phyloP scores from a whole-genome alignment of 2,797 vertebrate genomes.

The Macrochelys suwanniensis region DNA sequence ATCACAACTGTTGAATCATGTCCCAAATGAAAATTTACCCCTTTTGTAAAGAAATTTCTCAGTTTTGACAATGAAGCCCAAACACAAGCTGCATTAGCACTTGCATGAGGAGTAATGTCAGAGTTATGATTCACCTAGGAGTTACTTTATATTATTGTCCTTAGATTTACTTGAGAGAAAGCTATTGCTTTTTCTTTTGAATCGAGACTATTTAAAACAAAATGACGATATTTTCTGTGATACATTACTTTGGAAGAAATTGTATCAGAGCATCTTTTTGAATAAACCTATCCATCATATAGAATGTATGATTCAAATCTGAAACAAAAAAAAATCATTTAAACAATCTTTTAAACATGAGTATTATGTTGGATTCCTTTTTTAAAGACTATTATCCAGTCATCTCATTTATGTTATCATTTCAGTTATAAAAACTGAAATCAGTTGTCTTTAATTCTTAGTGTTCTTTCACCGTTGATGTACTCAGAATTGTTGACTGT shows the following conservation, averaged over 20 bases:
- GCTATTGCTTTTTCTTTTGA: constrained; percentile 59
- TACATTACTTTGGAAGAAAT: constrained; percentile 57
- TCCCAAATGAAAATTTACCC: neutral
- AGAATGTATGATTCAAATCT: neutral
- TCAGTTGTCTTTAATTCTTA: neutral
- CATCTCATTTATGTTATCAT: neutral
- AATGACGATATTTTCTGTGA: constrained; percentile 55
- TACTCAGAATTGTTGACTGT: constrained; percentile 25
- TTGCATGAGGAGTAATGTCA: neutral
- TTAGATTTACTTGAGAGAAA: constrained; percentile 38
- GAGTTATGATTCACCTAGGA: neutral
- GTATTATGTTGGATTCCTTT: neutral
- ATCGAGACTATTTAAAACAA: constrained; percentile 56
- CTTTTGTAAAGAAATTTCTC: neutral
- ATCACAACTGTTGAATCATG: neutral
- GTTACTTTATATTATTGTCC: constrained; percentile 4
- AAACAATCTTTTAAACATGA: constrained; percentile 8
- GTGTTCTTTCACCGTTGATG: rapidly evolving
- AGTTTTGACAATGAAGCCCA: neutral
- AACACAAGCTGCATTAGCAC: neutral
- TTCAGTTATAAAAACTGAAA: rapidly evolving
- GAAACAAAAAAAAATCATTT: neutral
- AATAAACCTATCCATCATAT: neutral
- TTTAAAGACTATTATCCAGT: neutral
- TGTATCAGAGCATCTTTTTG: constrained; percentile 49